These are phyloP conservation scores for Tragelaphus imberbis DNA, from an alignment of 2,113 vertebrate species.

Conservation along the genomic window DNA sequence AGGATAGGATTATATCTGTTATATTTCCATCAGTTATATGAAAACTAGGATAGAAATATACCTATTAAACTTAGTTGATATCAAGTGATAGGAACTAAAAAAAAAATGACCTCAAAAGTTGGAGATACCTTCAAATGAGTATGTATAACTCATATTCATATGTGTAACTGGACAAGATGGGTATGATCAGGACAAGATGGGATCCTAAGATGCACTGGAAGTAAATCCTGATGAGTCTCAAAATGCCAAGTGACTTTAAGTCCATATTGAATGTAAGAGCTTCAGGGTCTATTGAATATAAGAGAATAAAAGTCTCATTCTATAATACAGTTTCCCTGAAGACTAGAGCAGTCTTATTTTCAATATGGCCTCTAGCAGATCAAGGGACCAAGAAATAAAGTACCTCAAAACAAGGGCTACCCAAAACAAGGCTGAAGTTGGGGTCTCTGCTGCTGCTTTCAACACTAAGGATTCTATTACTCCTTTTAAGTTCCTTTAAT, in stretches of 20 bases:
- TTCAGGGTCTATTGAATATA: neutral
- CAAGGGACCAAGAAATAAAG: neutral
- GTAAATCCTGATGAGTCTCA: neutral
- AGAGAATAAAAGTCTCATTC: neutral
- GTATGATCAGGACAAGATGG: neutral
- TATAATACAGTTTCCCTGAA: neutral
- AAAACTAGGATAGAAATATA: neutral
- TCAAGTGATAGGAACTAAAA: neutral
- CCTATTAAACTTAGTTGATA: neutral
- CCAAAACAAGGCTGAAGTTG: neutral
- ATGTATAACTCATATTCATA: neutral
- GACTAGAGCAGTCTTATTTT: neutral
- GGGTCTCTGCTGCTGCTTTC: neutral
- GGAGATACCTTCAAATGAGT: neutral
- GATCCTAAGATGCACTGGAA: neutral
- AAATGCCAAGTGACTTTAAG: neutral
- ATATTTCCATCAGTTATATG: neutral
- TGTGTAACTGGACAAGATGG: neutral
- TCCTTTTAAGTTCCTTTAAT: neutral
- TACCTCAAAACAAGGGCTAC: neutral
- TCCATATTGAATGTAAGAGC: neutral
- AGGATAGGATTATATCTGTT: neutral
- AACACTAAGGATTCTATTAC: neutral
- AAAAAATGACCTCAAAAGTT: neutral
- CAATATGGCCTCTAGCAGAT: neutral